Percentiles rank a stretch among this genome's conserved stretches.
These are phyloP conservation scores for Pristionchus maxplancki DNA, from an alignment of 2,888 invertebrate species.

Conservation along the genomic window DNA sequence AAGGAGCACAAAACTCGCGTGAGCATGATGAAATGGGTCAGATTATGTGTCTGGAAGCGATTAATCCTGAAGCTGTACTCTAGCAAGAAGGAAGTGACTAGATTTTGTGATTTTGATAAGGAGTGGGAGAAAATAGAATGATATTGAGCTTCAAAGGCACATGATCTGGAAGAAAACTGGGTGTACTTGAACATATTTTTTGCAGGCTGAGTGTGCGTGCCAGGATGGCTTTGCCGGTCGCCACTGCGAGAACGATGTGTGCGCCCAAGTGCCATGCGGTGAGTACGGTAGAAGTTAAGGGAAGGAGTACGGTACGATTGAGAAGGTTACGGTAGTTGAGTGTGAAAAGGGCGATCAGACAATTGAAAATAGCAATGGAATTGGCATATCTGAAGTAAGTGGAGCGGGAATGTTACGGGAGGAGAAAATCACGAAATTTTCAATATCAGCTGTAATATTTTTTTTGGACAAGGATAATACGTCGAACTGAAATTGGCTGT, in stretches of 20 bases:
- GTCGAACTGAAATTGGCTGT: neutral
- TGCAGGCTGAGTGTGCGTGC: conserved; percentile 45
- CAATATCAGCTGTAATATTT: no score
- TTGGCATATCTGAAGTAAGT: neutral
- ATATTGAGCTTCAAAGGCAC: neutral
- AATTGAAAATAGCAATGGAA: neutral
- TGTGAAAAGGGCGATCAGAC: neutral
- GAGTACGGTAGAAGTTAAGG: no score
- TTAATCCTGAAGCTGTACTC: neutral
- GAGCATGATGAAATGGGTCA: neutral
- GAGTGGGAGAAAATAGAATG: neutral
- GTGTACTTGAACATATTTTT: neutral
- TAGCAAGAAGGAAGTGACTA: neutral
- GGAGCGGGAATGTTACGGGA: no score
- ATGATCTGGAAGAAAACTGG: no score
- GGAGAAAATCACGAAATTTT: no score
- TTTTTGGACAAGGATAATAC: no score
- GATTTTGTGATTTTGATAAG: neutral
- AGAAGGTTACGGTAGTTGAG: neutral
- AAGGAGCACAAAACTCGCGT: neutral
- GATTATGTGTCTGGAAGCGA: neutral
- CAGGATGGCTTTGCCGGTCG: conserved; percentile 47
- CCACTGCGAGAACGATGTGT: conserved; percentile 46
- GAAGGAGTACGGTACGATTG: neutral
- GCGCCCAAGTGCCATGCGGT: conserved; percentile 51